Evolutionary conservation across 1,140 invertebrate species (phyloP).

Genomic region (Danaus plexippus): DNA sequence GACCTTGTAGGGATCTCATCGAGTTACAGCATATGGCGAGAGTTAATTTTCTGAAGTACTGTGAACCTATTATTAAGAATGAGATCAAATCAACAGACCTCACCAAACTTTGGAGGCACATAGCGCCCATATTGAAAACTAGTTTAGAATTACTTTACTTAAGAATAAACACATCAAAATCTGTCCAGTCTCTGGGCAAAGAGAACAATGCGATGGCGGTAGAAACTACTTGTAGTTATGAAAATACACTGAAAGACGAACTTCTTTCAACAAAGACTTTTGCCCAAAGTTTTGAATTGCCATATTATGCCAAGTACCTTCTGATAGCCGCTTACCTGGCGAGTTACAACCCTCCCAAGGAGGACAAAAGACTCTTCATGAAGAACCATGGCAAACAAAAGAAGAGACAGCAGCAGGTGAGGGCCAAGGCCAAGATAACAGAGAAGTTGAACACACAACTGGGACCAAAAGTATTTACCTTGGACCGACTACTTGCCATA

Average conservation of each 20-base stretch:
- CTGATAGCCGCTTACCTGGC: slow-evolving; percentile 91
- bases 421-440: slow-evolving; percentile 72
- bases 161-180: slow-evolving; percentile 70
- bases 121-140: slow-evolving; percentile 80
- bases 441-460: slow-evolving; percentile 74
- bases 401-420: slow-evolving; percentile 73
- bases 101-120: slow-evolving; percentile 82
- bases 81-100: slow-evolving; percentile 74
- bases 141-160: slow-evolving; percentile 86
- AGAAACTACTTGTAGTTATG: slow-evolving; percentile 36
- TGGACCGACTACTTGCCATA: slow-evolving; percentile 90
- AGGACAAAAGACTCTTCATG: slow-evolving; percentile 87
- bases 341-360: slow-evolving; percentile 90
- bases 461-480: slow-evolving; percentile 85
- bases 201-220: slow-evolving; percentile 31
- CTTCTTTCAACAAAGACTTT: slow-evolving; percentile 71
- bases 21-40: slow-evolving; percentile 83
- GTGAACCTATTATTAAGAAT: slow-evolving; percentile 78
- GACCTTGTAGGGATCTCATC: slow-evolving; percentile 84
- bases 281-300: slow-evolving; percentile 84
- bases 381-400: slow-evolving; percentile 80
- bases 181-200: slow-evolving; percentile 38
- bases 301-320: slow-evolving; percentile 90
- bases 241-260: slow-evolving; percentile 59
- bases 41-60: slow-evolving; percentile 81